Evolutionary conservation across 2,113 vertebrate genomes (phyloP).

Genomic region (Blennius ocellaris): DNA sequence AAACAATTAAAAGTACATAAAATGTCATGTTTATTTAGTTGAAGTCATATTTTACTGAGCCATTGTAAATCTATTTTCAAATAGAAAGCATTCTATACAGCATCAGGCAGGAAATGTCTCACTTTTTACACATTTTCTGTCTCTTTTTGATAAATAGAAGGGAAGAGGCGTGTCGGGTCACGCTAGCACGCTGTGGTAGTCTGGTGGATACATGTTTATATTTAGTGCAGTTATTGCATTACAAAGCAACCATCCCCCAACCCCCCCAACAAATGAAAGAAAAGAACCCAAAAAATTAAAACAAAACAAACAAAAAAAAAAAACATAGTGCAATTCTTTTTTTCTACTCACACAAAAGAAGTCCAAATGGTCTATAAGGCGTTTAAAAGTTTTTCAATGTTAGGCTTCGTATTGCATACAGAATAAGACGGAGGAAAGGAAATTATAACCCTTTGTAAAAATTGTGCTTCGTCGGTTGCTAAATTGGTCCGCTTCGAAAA

Average conservation of each 20-base stretch:
- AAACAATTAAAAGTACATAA: slow-evolving; percentile 82
- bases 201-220: slow-evolving; percentile 78
- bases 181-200: slow-evolving; percentile 78
- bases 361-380: slow-evolving; percentile 84
- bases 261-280: not conserved
- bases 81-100: slow-evolving; percentile 88
- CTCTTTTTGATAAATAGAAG: slow-evolving; percentile 75
- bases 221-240: slow-evolving; percentile 87
- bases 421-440: slow-evolving; percentile 81
- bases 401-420: slow-evolving; percentile 86
- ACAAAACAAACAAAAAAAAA: slow-evolving; percentile 48
- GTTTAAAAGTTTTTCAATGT: slow-evolving; percentile 81
- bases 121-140: slow-evolving; percentile 73
- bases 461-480: slow-evolving; percentile 84
- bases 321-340: slow-evolving; percentile 82
- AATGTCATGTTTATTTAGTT: slow-evolving; percentile 85
- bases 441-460: slow-evolving; percentile 80
- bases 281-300: not conserved
- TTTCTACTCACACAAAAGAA: slow-evolving; percentile 81
- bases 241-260: slow-evolving; percentile 82
- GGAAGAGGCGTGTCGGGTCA: slow-evolving; percentile 78
- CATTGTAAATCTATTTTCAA: slow-evolving; percentile 81
- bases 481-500: slow-evolving; percentile 82
- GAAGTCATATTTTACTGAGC: slow-evolving; percentile 75
- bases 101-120: slow-evolving; percentile 84